Base-by-base conservation (phyloP, 2,797 vertebrate species). In the Pseudochromis fuscus region DNA sequence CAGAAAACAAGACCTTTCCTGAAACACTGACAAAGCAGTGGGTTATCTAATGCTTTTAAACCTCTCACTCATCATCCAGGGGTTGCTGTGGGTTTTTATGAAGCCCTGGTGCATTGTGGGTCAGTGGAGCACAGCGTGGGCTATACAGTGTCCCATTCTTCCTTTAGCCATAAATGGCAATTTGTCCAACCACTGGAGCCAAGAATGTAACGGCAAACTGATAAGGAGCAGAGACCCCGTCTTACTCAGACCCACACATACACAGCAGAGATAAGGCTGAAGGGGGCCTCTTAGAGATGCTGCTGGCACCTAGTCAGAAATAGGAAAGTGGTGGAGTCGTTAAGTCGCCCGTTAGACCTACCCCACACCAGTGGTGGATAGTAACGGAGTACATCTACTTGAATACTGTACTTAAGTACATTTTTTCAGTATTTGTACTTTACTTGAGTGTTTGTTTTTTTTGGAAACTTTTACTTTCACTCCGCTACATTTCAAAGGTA, bases 171-270 rank as follows among this genome's bases (percentile, higher is more conserved):
- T 94, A 94, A 69, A 94, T 90, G 93, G 93, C 55, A 18, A 35
- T 81, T 56, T 72, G 51, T 75, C 71, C 30, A 67, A 59, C 75
- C 38, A 60, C 58, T 50, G 56, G 63, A 71, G 88, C 86, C 90
- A 85, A 86, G 88, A 92, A 90, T 93, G 81, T 91, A 93, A 94
- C 90, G 75, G 85, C 86, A 78, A 61, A 74, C 51, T 87, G 93
- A 95, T 94, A 94, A 92, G 82, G 16, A 75, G 71, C 9, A 10
- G 40, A 79, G 67, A 79, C 79, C 78, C 70, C 60, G 66, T 76
- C 71, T 57, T 38, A 53, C 68, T 71, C 56, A 66, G 5, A 70
- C 58, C 45, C 45, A 71, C 71, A 79, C 60, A 58, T 67, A 48
- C 51, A 50, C 7, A 40, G 56, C 51, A 18, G 45, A 64, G 92